Base-by-base conservation (phyloP, 37 sponge, comb jelly and placozoan species). In the Ephydatia muelleri region DNA sequence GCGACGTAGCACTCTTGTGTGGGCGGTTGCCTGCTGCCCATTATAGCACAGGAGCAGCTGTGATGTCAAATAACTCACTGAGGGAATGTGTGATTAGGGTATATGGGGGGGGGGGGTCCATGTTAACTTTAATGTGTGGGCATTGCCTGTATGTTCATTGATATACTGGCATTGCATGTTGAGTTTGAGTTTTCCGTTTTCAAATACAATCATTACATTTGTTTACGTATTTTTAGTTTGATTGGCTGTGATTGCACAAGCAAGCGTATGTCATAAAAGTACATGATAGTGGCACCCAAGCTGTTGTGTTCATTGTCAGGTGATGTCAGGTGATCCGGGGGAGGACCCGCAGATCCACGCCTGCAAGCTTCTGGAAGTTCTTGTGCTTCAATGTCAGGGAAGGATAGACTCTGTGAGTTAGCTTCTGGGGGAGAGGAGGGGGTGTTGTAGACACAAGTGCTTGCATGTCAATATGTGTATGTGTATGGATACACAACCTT, bases 321-420 rank as follows among this genome's bases (percentile, higher is more conserved):
- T 91, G 31, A 67, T 97, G 72, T 67, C 89, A n/a, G 68, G 77
- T 26, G 91, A 93, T 47, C 66, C 86, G 0, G 91, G 93, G 5
- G 99, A 98, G 68, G 89, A 92, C 65, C 78, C 88, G 0, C 93
- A 94, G 90, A 85, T 73, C 38, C 76, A 96, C 67, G 99, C 96
- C 28, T 92, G 95, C 72, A 98, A 98, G 76, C 86, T 98, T 49
- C 75, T 98, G 69, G 99, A 98, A 81, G 93, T 98, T 16, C n/a
- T 94, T 5, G 49, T 98, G 3, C 83, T 98, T 33, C 87, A 98
- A 43, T 87, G 91, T 43, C 88, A 83, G n/a, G 95, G 94, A 16
- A 88, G 83, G 23, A 87, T 98, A 16, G 90, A 87, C 38, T 25
- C 77, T 33, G 93, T 92, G 66, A 81, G 85, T 75, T 4, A 23